Percentiles rank a stretch among this genome's conserved stretches.
Conservation (phyloP, 2,888 invertebrate species). For the Linyphia triangularis region DNA sequence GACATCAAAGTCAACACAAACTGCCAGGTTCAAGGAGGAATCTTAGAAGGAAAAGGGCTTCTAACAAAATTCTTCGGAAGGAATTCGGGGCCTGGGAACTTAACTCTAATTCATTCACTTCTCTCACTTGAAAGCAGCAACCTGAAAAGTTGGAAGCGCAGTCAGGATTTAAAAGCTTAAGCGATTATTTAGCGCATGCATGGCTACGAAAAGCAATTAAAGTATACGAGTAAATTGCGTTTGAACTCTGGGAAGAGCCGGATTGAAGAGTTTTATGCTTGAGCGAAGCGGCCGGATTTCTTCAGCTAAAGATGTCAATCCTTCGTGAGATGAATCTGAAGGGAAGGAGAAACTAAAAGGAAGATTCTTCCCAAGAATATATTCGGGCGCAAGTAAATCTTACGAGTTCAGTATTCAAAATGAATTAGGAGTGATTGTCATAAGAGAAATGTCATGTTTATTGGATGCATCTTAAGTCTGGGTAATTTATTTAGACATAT, state of each 20-base stretch:
- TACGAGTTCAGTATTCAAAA: no score
- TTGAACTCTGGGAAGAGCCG: constrained; percentile 29
- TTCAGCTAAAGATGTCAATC: constrained; percentile 25
- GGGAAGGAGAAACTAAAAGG: no score
- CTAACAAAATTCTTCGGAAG: background rate
- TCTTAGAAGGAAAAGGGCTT: background rate
- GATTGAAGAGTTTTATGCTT: background rate
- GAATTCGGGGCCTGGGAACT: background rate
- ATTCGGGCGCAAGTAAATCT: no score
- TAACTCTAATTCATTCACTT: background rate
- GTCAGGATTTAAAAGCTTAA: constrained; percentile 52
- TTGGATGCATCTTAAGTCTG: no score
- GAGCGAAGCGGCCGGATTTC: background rate
- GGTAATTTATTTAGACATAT: no score
- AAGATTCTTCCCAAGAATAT: no score
- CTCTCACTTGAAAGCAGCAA: background rate
- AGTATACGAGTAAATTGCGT: constrained; percentile 40
- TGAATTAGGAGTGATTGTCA: no score
- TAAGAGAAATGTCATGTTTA: no score
- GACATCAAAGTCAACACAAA: constrained; percentile 35
- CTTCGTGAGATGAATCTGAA: background rate
- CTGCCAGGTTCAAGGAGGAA: background rate
- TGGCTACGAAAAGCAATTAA: constrained; percentile 59
- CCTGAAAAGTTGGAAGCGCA: background rate
- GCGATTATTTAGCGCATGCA: constrained; percentile 56